Evolutionary conservation across 2,113 vertebrate genomes (phyloP).

Genomic region (Gymnorhina tibicen): DNA sequence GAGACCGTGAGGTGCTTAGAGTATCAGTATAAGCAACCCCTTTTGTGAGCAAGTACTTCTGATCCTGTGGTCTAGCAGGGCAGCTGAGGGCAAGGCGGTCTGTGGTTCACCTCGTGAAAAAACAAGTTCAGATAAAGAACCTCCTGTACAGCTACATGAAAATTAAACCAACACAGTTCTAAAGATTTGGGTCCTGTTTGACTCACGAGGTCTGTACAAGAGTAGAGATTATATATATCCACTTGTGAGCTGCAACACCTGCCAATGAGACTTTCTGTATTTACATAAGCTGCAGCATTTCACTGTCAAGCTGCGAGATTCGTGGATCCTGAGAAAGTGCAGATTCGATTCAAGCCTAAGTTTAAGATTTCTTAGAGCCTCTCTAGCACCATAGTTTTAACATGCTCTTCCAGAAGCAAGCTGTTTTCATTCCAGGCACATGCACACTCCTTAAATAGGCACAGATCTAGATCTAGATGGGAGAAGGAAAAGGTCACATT

Average conservation of each 20-base stretch:
- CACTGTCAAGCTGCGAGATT: not conserved
- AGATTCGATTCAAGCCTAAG: not conserved
- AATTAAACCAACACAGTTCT: not conserved
- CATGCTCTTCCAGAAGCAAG: not conserved
- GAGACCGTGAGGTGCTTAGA: not conserved
- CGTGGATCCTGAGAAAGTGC: not conserved
- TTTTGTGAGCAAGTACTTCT: not conserved
- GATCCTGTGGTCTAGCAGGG: not conserved
- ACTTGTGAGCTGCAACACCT: not conserved
- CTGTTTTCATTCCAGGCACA: not conserved
- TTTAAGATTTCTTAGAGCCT: not conserved
- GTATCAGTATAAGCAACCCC: not conserved
- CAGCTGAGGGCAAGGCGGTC: rapidly evolving
- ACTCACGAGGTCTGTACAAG: rapidly evolving
- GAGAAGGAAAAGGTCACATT: not conserved
- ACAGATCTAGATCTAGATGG: not conserved
- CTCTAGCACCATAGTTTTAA: not conserved
- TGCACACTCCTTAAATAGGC: not conserved
- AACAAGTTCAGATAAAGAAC: not conserved
- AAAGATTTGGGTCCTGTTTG: not conserved
- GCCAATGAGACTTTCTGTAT: not conserved
- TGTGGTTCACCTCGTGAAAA: rapidly evolving
- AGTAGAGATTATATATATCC: not conserved
- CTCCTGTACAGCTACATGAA: too few species aligned
- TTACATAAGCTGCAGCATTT: not conserved